Evolutionary conservation across 2,888 invertebrate species (phyloP).

Genomic region (Aphrophora alni): DNA sequence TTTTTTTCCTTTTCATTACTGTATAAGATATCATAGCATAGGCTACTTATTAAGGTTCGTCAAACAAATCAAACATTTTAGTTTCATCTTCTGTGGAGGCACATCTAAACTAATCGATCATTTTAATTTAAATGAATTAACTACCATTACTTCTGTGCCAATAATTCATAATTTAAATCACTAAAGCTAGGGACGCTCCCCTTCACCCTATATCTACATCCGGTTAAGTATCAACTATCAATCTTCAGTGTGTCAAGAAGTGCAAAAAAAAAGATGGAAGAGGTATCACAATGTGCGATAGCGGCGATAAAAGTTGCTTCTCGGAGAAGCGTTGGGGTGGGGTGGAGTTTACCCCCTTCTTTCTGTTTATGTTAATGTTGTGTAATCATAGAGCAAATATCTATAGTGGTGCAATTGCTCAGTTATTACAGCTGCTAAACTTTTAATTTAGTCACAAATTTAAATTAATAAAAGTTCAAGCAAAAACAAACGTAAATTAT

Average conservation of each 20-base stretch:
- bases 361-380: neutral
- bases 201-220: neutral
- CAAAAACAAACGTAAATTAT: too few species aligned
- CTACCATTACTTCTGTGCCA: neutral
- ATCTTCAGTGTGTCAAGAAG: neutral
- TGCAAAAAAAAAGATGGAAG: neutral
- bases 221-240: constrained; percentile 2
- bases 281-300: neutral
- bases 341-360: neutral
- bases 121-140: neutral
- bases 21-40: too few species aligned
- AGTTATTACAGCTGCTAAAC: neutral
- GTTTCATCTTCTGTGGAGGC: too few species aligned
- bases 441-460: neutral
- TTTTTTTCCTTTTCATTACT: too few species aligned
- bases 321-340: too few species aligned
- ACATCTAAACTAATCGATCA: too few species aligned
- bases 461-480: neutral
- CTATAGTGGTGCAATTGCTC: neutral
- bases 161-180: neutral
- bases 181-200: neutral
- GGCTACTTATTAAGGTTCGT: too few species aligned
- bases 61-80: too few species aligned
- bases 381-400: neutral
- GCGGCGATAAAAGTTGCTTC: neutral